Evolutionary conservation across 1,140 invertebrate species (phyloP).

Genomic region (Oryctes rhinoceros): DNA sequence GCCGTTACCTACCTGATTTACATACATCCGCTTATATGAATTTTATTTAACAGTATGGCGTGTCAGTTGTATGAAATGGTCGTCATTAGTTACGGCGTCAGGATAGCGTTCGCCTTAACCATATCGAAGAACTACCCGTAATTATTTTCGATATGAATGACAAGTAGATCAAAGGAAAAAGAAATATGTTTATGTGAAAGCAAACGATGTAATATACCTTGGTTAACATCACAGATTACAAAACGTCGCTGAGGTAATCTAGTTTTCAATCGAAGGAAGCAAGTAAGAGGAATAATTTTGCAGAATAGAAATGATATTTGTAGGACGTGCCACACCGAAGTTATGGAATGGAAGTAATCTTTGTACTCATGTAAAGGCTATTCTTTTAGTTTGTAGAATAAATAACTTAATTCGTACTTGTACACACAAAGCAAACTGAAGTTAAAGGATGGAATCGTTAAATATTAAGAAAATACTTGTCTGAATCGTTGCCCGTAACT

Average conservation of each 20-base stretch:
- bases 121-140: conserved; percentile 1
- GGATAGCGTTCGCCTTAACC: background rate
- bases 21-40: conserved; percentile 25
- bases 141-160: conserved; percentile 33
- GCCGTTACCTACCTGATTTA: conserved; percentile 31
- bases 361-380: no score
- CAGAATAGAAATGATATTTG: no score
- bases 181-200: background rate
- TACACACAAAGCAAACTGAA: no score
- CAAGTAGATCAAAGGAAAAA: conserved; percentile 16
- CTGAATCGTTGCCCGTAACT: no score
- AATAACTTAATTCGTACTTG: no score
- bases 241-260: background rate
- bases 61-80: conserved; percentile 32
- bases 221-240: background rate
- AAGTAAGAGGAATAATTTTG: no score
- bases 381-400: no score
- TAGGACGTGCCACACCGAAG: no score
- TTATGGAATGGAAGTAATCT: no score
- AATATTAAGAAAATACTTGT: no score
- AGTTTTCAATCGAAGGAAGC: no score
- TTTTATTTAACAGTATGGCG: conserved; percentile 26
- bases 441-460: no score
- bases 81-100: conserved; percentile 20
- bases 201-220: background rate